Evolutionary conservation across 2,888 invertebrate species (phyloP).

Genomic region (Dicycla oo): DNA sequence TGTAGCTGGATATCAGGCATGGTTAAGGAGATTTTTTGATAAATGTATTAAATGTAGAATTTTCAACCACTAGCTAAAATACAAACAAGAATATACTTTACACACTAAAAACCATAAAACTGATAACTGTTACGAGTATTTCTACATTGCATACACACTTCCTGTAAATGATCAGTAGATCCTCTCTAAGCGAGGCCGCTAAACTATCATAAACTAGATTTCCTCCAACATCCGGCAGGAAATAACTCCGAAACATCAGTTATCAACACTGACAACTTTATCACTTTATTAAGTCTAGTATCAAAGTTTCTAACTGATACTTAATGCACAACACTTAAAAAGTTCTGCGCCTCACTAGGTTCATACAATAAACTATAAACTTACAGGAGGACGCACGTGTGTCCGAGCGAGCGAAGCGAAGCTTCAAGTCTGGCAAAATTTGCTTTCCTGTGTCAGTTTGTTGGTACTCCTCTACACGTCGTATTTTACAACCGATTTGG

Average conservation of each 20-base stretch:
- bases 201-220: slow-evolving; percentile 36
- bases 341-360: slow-evolving; percentile 35
- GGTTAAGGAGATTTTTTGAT: not conserved
- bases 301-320: slow-evolving; percentile 53
- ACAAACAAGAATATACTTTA: not conserved
- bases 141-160: not conserved
- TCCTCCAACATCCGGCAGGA: slow-evolving; percentile 37
- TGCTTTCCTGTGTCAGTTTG: no score
- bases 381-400: slow-evolving; percentile 6
- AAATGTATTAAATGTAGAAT: not conserved
- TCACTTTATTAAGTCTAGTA: slow-evolving; percentile 51
- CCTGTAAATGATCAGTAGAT: slow-evolving; percentile 12
- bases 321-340: slow-evolving; percentile 48
- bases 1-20: no score
- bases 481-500: no score
- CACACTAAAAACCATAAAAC: not conserved
- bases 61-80: not conserved
- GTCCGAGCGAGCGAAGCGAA: no score
- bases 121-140: not conserved
- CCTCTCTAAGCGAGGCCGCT: not conserved
- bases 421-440: no score
- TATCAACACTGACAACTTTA: slow-evolving; percentile 57
- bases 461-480: no score
- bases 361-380: slow-evolving; percentile 46
- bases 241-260: slow-evolving; percentile 44